A percentile compares a stretch with the other conserved stretches of the same genome.
Conservation (phyloP, 1,140 invertebrate genomes). For the Sinella curviseta region DNA sequence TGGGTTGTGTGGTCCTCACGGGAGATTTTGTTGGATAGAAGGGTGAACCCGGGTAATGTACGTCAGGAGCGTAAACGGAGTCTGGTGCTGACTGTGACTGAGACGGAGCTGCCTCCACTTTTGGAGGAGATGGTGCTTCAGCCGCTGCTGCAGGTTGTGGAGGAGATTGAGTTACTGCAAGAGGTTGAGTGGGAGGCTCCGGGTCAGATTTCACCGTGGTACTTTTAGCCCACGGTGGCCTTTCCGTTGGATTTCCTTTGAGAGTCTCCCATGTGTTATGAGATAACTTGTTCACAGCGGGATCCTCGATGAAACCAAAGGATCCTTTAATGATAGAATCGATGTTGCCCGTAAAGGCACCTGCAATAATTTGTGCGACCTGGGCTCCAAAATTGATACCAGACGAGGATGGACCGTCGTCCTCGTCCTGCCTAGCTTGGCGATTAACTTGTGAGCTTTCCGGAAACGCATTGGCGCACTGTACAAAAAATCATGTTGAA, state of each 20-base stretch:
- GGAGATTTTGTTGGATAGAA: not conserved
- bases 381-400: conserved; percentile 22
- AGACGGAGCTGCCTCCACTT: not conserved
- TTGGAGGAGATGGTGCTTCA: not conserved
- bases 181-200: not conserved
- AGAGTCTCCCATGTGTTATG: conserved; percentile 29
- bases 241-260: conserved; percentile 4
- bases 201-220: not conserved
- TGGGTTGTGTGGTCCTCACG: not conserved
- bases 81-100: not conserved
- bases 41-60: not conserved
- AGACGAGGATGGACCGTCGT: not conserved
- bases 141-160: not conserved
- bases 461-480: not conserved
- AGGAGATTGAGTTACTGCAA: conserved; percentile 6
- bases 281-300: conserved; percentile 1
- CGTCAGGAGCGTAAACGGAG: not conserved
- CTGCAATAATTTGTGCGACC: conserved; percentile 30
- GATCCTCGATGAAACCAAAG: conserved; percentile 28
- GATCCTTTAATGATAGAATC: conserved; percentile 27
- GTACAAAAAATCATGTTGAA: no score
- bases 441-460: not conserved
- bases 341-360: conserved; percentile 30
- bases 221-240: not conserved
- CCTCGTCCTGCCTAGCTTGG: conserved; percentile 12